Base-by-base conservation (phyloP, 1,140 invertebrate genomes). In the Euura saliciscinereae region DNA sequence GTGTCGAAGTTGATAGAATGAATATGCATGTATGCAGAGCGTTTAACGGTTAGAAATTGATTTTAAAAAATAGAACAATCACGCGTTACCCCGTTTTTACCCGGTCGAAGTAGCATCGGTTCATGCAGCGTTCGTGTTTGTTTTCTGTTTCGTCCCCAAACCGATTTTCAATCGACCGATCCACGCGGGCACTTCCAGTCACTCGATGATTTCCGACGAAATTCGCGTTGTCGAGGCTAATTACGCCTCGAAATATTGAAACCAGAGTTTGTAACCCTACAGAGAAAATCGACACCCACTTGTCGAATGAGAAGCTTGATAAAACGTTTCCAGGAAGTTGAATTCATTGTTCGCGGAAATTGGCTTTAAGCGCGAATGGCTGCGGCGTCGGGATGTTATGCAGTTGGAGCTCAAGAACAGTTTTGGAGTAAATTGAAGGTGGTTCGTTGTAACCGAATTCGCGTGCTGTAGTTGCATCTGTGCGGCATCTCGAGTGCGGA, bases 31-130 rank as follows among this genome's bases (percentile, higher is more conserved):
- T 59, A 59, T 59, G 51, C 51, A 59, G 51, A 59, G 13, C 51
- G 51, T 59, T 59, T 59, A 59, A 59, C 51, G 3, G 51, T 59
- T 59, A 59, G 51, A 59, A 59, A 59, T 59, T 59, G 51, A 59
- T 59, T 59, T 59, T 59, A 2, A 59, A 59, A 59, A 59, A 59
- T 59, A 59, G 51, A 4, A 59, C 3, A 59, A 59, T 59, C 51
- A 11, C 51, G 51, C 6, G 51, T 8, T 6, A 28, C 51, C 3
- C 13, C 51, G 51, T n/a, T 59, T 59, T 8, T 59, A 28, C 28
- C 28, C 28, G 13, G 51, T 59, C 6, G 13, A n/a, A 59, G 3
- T 59, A 59, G 51, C 51, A 59, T 59, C 51, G 51, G 13, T 59
- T 59, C 13, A 59, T 28, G 28, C 28, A 28, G 28, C 28, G 28